Evolutionary conservation across 1,140 invertebrate species (phyloP).

Genomic region (Drosophila bocqueti): DNA sequence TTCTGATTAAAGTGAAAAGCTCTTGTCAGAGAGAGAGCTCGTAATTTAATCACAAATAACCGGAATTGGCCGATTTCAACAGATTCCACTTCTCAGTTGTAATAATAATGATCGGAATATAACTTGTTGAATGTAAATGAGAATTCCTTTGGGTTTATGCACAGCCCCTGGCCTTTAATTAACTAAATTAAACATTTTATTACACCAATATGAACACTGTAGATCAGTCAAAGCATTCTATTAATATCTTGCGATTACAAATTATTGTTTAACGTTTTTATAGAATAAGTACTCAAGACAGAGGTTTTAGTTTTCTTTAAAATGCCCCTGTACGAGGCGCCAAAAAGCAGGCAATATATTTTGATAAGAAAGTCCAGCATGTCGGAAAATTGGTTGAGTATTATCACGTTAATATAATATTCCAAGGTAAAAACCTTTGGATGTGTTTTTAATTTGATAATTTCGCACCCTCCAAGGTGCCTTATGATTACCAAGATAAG

Average conservation of each 20-base stretch:
- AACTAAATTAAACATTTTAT: background rate
- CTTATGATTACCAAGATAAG: background rate
- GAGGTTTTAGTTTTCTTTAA: background rate
- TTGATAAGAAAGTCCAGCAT: too few relatives aligned
- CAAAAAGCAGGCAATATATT: background rate
- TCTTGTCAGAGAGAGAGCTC: conserved; percentile 3
- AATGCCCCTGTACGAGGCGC: background rate
- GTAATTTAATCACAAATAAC: conserved; percentile 38
- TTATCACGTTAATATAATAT: too few relatives aligned
- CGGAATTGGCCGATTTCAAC: conserved; percentile 14
- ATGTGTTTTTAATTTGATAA: too few relatives aligned
- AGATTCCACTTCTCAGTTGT: conserved; percentile 8
- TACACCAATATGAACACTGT: background rate
- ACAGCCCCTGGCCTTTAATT: background rate
- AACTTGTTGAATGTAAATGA: background rate
- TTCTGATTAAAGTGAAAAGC: conserved; percentile 38
- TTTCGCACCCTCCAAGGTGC: background rate
- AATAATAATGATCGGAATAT: background rate
- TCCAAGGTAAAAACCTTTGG: too few relatives aligned
- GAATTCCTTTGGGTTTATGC: background rate
- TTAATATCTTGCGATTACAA: background rate
- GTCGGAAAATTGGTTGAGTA: too few relatives aligned
- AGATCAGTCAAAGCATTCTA: background rate
- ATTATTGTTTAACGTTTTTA: background rate
- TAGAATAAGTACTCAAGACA: background rate